Conservation (phyloP, 2,113 vertebrate genomes). For the Sapayoa aenigma region DNA sequence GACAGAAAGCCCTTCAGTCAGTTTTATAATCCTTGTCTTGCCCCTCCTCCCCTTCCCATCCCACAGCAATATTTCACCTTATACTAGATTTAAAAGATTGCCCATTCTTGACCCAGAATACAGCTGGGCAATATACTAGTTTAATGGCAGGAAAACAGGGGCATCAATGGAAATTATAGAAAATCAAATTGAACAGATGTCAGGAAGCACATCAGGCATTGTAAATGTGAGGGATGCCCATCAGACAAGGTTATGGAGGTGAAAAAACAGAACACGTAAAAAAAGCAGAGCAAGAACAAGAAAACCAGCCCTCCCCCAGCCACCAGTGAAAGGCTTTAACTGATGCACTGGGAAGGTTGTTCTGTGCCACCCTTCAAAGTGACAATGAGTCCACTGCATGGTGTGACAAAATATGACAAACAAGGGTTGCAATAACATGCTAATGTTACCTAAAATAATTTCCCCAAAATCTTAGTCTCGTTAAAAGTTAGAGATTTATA, state of each 20-base stretch:
- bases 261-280: slow-evolving; percentile 40
- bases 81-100: slow-evolving; percentile 66
- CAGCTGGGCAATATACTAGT: slow-evolving; percentile 59
- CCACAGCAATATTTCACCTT: slow-evolving; percentile 62
- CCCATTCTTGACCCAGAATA: slow-evolving; percentile 65
- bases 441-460: neutral
- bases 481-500: neutral
- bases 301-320: neutral
- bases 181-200: slow-evolving; percentile 70
- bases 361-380: neutral
- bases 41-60: slow-evolving; percentile 26
- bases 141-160: slow-evolving; percentile 64
- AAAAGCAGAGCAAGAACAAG: slow-evolving; percentile 10
- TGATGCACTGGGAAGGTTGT: neutral
- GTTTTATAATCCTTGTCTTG: slow-evolving; percentile 35
- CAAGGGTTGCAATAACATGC: neutral
- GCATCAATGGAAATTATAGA: slow-evolving; percentile 68
- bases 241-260: slow-evolving; percentile 59
- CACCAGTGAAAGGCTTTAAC: neutral
- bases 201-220: slow-evolving; percentile 62
- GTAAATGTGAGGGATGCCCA: slow-evolving; percentile 61
- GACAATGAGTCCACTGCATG: neutral
- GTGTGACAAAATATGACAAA: neutral
- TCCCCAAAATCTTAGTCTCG: rapidly evolving
- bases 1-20: slow-evolving; percentile 11